Percentiles rank a stretch among this genome's conserved stretches.
Evolutionary conservation across 2,113 vertebrate genomes (phyloP).

Genomic region (Hirundichthys speculiger): DNA sequence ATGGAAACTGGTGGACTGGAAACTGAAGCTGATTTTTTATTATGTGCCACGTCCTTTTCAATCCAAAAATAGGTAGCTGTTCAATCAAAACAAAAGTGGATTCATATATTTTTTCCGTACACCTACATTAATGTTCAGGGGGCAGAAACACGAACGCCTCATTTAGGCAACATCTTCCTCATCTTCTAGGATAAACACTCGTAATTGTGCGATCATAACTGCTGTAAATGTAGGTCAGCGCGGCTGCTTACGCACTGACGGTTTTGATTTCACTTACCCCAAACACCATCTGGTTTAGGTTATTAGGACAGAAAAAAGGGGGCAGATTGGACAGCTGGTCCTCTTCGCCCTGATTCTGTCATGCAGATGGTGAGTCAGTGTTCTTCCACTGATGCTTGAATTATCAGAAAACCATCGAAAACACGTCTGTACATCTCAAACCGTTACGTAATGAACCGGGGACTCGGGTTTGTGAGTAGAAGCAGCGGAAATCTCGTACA

Average conservation of each 20-base stretch:
- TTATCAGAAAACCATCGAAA: not conserved
- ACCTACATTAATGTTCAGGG: not conserved
- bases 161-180: not conserved
- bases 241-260: not conserved
- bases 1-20: constrained; percentile 13
- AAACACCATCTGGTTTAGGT: constrained; percentile 17
- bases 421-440: not conserved
- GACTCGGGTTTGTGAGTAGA: no score
- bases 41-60: not conserved
- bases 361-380: no score
- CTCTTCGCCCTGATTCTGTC: not conserved
- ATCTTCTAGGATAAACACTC: not conserved
- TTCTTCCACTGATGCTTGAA: no score
- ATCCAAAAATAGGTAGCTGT: not conserved
- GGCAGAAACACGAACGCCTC: not conserved
- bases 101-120: no score
- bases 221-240: constrained; percentile 15
- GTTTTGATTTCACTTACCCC: not conserved
- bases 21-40: no score
- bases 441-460: no score
- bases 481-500: no score
- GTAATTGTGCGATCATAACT: not conserved
- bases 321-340: not conserved
- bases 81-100: no score
- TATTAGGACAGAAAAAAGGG: constrained; percentile 1